Conservation (phyloP, 2,888 invertebrate species). For the Boloria selene region DNA sequence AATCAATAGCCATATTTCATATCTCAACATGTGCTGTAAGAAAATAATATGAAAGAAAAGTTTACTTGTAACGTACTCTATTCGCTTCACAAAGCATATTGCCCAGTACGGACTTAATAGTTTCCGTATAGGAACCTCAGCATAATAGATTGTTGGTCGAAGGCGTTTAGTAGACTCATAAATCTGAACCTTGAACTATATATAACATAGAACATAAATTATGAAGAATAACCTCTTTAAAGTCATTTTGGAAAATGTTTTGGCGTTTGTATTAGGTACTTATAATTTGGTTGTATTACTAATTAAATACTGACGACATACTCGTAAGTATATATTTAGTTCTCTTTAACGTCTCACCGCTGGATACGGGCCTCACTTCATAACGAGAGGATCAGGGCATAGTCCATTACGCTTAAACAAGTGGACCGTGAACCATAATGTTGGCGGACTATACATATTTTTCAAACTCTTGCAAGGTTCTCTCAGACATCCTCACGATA, state of each 20-base stretch:
- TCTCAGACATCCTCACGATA: no score
- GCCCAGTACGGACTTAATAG: conserved; percentile 28
- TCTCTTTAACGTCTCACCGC: no score
- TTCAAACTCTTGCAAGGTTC: no score
- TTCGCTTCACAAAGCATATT: conserved; percentile 14
- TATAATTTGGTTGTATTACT: no score
- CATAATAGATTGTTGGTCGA: conserved; percentile 29
- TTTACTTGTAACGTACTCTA: neutral
- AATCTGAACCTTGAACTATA: conserved; percentile 25
- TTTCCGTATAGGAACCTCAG: conserved; percentile 25
- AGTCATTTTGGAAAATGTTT: neutral
- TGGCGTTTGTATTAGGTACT: neutral
- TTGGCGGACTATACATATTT: no score
- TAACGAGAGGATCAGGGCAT: no score
- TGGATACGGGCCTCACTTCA: no score
- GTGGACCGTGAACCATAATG: no score
- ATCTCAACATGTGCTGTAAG: neutral
- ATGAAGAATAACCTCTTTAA: conserved; percentile 2
- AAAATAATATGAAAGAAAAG: neutral
- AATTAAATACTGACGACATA: no score
- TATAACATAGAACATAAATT: conserved; percentile 16
- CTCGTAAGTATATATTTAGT: no score
- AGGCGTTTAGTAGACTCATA: conserved; percentile 32
- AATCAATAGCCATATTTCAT: no score
- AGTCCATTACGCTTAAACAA: no score